These are phyloP conservation scores for Lamellibrachia columna DNA, from an alignment of 2,888 invertebrate species.

Conservation along the genomic window DNA sequence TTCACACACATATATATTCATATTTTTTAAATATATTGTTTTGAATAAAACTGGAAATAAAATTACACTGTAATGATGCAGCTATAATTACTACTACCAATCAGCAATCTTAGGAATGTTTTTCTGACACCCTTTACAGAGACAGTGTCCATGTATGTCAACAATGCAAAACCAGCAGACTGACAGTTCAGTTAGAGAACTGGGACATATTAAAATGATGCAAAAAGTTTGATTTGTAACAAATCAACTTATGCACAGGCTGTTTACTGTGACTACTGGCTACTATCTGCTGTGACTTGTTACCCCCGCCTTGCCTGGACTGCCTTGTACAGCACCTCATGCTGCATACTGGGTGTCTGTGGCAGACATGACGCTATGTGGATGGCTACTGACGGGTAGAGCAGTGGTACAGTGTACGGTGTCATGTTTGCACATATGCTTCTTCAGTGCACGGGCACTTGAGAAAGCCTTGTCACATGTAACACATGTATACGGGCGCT, in stretches of 20 bases:
- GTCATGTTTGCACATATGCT: slow-evolving; percentile 14
- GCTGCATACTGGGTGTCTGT: too few species aligned
- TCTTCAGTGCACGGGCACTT: background rate
- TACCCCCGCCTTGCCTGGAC: too few species aligned
- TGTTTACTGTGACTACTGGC: too few species aligned
- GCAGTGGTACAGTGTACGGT: background rate
- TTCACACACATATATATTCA: background rate
- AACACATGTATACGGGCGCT: background rate
- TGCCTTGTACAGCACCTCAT: too few species aligned
- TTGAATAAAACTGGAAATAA: background rate
- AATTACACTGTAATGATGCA: background rate
- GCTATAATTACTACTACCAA: background rate
- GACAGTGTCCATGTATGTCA: background rate
- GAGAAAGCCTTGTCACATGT: slow-evolving; percentile 23
- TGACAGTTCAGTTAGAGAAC: background rate
- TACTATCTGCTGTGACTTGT: too few species aligned
- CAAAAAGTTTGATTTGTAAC: too few species aligned
- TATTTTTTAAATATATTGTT: background rate
- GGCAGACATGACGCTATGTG: too few species aligned
- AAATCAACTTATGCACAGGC: too few species aligned
- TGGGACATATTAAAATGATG: too few species aligned
- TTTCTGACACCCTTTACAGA: background rate
- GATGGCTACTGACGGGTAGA: background rate
- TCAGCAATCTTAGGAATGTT: background rate
- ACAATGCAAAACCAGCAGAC: background rate